A percentile compares a stretch with the other conserved stretches of the same genome.
phyloP scores from a whole-genome alignment of 2,797 vertebrate genomes.

The Nyctalus aviator region DNA sequence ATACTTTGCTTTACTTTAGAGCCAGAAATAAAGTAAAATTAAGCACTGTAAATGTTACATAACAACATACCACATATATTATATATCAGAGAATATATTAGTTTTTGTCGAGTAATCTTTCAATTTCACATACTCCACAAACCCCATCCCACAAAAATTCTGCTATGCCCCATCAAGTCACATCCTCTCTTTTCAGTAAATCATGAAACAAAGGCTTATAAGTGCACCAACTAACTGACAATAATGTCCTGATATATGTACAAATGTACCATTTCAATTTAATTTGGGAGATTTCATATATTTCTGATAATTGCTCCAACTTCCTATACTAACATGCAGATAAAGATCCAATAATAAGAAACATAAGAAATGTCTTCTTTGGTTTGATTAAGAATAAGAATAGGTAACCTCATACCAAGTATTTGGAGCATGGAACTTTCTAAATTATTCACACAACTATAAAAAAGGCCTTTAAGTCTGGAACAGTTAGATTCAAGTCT shows the following conservation, averaged over 20 bases:
- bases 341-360: neutral
- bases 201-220: neutral
- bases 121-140: neutral
- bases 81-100: constrained; percentile 2
- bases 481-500: neutral
- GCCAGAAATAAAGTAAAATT: constrained; percentile 11
- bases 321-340: neutral
- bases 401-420: neutral
- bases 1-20: constrained; percentile 17
- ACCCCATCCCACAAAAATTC: neutral
- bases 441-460: neutral
- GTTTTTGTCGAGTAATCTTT: neutral
- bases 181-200: neutral
- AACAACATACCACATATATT: neutral
- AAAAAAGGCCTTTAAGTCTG: constrained; percentile 29
- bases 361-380: neutral
- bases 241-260: neutral
- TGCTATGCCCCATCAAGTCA: neutral
- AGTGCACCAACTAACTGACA: neutral
- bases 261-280: constrained; percentile 24
- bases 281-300: constrained; percentile 19
- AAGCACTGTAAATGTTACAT: neutral
- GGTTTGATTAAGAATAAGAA: neutral
- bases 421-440: neutral
- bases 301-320: neutral